Evolutionary conservation across 2,888 invertebrate species (phyloP).

Genomic region (Proisotoma minuta): DNA sequence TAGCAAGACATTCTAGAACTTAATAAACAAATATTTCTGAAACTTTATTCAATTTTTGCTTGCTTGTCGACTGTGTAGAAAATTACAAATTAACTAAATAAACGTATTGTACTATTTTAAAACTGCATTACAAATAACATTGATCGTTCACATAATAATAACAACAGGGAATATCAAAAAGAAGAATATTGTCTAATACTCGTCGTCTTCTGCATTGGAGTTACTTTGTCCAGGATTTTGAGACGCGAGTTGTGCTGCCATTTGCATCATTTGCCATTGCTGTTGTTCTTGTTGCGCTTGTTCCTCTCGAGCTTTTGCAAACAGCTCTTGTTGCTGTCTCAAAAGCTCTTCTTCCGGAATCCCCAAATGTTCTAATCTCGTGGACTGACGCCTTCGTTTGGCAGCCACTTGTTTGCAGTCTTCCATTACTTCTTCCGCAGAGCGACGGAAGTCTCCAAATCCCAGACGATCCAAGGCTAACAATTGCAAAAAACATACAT

Average conservation of each 20-base stretch:
- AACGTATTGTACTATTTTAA: no score
- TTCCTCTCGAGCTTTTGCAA: conserved; percentile 66
- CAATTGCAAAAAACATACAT: no score
- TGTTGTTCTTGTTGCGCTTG: conserved; percentile 80
- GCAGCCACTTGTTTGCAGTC: conserved; percentile 98
- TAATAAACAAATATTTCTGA: no score
- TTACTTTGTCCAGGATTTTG: conserved; percentile 47
- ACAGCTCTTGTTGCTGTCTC: conserved; percentile 93
- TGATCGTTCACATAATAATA: no score
- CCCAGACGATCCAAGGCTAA: conserved; percentile 81
- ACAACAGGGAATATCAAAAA: no score
- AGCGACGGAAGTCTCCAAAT: conserved; percentile 88
- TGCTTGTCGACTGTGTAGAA: no score
- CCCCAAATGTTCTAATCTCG: conserved; percentile 92
- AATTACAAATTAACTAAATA: no score
- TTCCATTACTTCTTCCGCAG: conserved; percentile 89
- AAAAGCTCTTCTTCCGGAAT: conserved; percentile 97
- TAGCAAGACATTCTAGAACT: no score
- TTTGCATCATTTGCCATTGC: conserved; percentile 81
- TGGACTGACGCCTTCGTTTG: conserved; percentile 87
- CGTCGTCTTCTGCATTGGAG: conserved; percentile 33
- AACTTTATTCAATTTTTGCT: no score
- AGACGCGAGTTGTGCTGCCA: conserved; percentile 55
- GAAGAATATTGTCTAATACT: conserved; percentile 30
- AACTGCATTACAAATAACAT: no score